These are phyloP conservation scores for Schizothorax lantsangensis DNA, from an alignment of 2,797 vertebrate species.

Conservation along the genomic window DNA sequence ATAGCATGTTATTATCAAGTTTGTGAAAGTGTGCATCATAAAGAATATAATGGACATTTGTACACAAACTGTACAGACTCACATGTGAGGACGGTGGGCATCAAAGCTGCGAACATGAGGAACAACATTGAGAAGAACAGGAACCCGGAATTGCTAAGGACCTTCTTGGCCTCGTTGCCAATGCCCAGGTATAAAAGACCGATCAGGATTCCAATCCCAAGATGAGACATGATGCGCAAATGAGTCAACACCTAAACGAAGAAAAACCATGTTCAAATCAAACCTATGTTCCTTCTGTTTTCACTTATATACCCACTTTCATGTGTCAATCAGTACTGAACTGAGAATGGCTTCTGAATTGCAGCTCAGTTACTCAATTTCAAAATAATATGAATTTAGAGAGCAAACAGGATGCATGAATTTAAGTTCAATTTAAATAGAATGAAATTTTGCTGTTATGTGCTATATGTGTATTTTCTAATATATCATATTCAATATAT, in stretches of 20 bases:
- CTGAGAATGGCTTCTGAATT: not conserved
- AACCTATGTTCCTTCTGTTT: not conserved
- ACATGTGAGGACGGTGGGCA: slow-evolving; percentile 91
- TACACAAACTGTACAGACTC: slow-evolving; percentile 64
- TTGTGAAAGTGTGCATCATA: not conserved
- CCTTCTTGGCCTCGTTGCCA: slow-evolving; percentile 93
- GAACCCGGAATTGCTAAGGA: slow-evolving; percentile 89
- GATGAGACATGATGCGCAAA: slow-evolving; percentile 90
- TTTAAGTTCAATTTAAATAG: not conserved
- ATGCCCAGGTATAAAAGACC: slow-evolving; percentile 95
- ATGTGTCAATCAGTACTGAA: not conserved
- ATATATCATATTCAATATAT: not conserved
- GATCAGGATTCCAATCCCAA: slow-evolving; percentile 91
- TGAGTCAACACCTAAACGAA: slow-evolving; percentile 89
- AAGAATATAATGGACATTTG: not conserved
- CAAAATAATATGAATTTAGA: not conserved
- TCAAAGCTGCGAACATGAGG: slow-evolving; percentile 88
- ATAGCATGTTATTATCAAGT: not conserved
- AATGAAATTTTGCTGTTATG: not conserved
- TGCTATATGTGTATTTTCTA: not conserved
- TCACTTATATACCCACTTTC: not conserved
- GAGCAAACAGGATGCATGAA: not conserved
- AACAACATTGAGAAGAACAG: slow-evolving; percentile 98
- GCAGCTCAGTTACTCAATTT: not conserved
- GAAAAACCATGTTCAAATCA: not conserved